These are phyloP conservation scores for Zeus faber DNA, from an alignment of 2,113 vertebrate genomes.

Conservation along the genomic window DNA sequence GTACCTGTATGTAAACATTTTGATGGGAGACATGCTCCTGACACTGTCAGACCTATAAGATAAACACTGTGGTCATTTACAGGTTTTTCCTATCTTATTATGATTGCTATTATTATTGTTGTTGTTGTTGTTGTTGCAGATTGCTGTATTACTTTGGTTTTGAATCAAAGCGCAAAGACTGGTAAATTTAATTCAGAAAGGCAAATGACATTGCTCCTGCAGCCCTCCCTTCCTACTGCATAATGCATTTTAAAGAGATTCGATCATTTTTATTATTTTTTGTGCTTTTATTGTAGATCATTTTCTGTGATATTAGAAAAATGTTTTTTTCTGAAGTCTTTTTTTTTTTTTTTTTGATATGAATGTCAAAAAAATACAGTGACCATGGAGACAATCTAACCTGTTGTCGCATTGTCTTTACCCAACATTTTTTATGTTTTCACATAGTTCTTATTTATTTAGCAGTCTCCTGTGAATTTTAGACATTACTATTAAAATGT, in stretches of 20 bases:
- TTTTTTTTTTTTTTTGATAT: not conserved
- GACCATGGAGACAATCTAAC: slow-evolving; percentile 61
- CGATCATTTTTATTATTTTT: slow-evolving; percentile 27
- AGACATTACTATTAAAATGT: slow-evolving; percentile 78
- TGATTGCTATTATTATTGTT: not conserved
- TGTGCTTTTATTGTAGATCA: slow-evolving; percentile 35
- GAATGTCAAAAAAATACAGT: slow-evolving; percentile 26
- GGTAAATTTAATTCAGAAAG: slow-evolving; percentile 6
- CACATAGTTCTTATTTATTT: slow-evolving; percentile 82
- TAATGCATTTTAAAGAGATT: slow-evolving; percentile 31
- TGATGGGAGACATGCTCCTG: slow-evolving; percentile 8
- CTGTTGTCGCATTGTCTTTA: too few relatives aligned
- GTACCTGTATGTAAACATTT: slow-evolving; percentile 7
- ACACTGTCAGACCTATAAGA: slow-evolving; percentile 20
- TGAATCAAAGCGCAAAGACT: slow-evolving; percentile 8
- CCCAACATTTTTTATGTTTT: slow-evolving; percentile 51
- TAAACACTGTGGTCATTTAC: slow-evolving; percentile 28
- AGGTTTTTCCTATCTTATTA: slow-evolving; percentile 8
- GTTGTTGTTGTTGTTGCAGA: slow-evolving; percentile 16
- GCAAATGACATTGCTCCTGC: too few relatives aligned
- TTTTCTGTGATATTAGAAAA: slow-evolving; percentile 39
- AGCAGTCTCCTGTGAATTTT: slow-evolving; percentile 70
- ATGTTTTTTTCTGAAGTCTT: not conserved
- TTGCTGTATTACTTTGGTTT: not conserved
- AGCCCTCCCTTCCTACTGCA: slow-evolving; percentile 21